phyloP scores from a whole-genome alignment of 2,888 invertebrate species.

The Campoletis raptor region DNA sequence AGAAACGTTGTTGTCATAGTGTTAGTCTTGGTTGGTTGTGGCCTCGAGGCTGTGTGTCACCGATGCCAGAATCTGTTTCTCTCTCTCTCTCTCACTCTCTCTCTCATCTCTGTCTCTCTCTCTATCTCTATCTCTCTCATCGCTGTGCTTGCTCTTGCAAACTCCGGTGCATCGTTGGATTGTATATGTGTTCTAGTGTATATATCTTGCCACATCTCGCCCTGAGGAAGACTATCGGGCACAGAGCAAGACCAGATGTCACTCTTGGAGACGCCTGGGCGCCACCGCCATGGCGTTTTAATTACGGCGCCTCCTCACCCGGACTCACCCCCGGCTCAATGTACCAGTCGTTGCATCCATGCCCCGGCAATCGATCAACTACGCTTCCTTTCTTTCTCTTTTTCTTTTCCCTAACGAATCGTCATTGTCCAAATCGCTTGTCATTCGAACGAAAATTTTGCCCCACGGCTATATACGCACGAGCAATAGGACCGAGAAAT shows the following conservation, averaged over 20 bases:
- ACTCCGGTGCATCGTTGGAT: conserved; percentile 20
- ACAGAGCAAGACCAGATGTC: conserved; percentile 66
- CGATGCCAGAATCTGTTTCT: conserved; percentile 30
- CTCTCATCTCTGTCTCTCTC: neutral
- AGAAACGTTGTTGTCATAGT: conserved; percentile 48
- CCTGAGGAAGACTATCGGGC: conserved; percentile 36
- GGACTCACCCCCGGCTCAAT: conserved; percentile 2
- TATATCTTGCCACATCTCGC: conserved; percentile 33
- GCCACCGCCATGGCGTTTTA: conserved; percentile 67
- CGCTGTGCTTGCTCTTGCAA: conserved; percentile 19
- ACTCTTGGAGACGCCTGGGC: conserved; percentile 63
- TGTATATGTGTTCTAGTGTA: conserved; percentile 17
- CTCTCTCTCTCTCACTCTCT: neutral
- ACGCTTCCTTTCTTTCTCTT: conserved; percentile 12
- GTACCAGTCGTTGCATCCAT: conserved; percentile 42
- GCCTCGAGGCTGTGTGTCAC: conserved; percentile 66
- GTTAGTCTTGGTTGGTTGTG: conserved; percentile 28
- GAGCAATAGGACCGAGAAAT: neutral
- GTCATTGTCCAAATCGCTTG: conserved; percentile 26
- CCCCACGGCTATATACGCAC: neutral
- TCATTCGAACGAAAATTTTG: conserved; percentile 11
- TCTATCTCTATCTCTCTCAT: neutral
- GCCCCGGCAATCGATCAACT: conserved; percentile 40
- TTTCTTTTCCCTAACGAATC: neutral
- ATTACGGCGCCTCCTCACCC: conserved; percentile 60